Conservation (phyloP, 2,888 invertebrate genomes). For the Chloromyia formosa region DNA sequence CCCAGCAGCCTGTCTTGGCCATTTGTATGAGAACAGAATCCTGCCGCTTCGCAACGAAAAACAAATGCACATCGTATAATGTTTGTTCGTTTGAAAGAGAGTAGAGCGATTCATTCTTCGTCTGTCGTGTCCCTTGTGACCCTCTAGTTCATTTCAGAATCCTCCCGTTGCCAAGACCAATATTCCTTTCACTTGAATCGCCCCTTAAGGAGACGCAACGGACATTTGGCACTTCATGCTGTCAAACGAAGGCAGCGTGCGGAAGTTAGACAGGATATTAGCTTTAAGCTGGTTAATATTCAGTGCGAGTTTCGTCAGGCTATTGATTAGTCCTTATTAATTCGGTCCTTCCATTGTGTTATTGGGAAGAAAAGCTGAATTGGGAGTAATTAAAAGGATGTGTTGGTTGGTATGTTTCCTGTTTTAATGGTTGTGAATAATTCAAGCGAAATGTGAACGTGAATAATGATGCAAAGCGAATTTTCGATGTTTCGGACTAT, state of each 20-base stretch:
- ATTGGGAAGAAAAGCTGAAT: no score
- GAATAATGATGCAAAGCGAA: no score
- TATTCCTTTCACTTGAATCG: neutral
- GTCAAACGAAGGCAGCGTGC: neutral
- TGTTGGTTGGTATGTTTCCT: no score
- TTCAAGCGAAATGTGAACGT: no score
- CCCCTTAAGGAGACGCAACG: neutral
- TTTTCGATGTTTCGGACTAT: no score
- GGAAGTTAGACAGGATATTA: neutral
- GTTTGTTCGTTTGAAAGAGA: neutral
- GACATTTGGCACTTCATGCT: neutral
- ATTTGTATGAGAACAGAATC: neutral
- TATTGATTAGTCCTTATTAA: conserved; percentile 4
- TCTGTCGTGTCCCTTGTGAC: neutral
- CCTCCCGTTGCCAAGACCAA: neutral
- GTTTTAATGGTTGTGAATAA: no score
- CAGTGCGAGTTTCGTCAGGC: neutral
- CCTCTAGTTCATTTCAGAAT: neutral
- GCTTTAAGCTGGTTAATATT: neutral
- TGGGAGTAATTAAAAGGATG: no score
- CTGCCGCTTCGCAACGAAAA: conserved; percentile 11
- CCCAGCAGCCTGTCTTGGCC: neutral
- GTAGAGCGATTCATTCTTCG: neutral
- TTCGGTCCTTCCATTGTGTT: neutral
- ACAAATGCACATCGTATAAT: conserved; percentile 34